These are phyloP conservation scores for Chroicocephalus ridibundus DNA, from an alignment of 2,113 vertebrate genomes.

Conservation along the genomic window DNA sequence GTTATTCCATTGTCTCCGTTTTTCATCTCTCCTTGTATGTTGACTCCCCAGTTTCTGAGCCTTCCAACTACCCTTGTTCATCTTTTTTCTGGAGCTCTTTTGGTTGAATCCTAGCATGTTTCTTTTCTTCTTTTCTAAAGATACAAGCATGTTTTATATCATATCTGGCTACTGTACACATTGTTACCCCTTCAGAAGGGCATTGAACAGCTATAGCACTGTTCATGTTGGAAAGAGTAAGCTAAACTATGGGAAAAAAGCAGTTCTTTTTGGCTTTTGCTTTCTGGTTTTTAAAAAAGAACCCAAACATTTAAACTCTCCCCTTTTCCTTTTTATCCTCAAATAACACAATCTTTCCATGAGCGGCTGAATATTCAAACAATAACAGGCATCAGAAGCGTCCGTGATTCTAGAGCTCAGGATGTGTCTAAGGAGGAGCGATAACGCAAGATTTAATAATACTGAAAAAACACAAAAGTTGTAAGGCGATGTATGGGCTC, in stretches of 20 bases:
- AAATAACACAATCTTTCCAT: not conserved
- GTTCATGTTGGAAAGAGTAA: not conserved
- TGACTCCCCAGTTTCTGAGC: constrained; percentile 63
- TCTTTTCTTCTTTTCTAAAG: constrained; percentile 70
- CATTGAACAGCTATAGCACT: constrained; percentile 32
- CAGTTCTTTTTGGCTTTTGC: constrained; percentile 39
- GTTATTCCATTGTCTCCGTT: constrained; percentile 59
- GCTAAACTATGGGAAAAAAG: constrained; percentile 53
- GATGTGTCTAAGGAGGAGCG: not conserved
- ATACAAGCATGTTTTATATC: constrained; percentile 62
- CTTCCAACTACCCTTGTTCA: constrained; percentile 46
- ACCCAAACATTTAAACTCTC: constrained; percentile 69
- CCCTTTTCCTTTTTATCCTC: constrained; percentile 47
- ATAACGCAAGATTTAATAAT: not conserved
- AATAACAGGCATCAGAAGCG: not conserved
- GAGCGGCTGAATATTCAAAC: constrained; percentile 59
- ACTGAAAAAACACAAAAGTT: not conserved
- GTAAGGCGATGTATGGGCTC: not conserved
- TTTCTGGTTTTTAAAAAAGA: constrained; percentile 48
- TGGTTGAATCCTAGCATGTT: constrained; percentile 58
- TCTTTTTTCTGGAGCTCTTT: constrained; percentile 59
- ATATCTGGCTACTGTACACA: constrained; percentile 52
- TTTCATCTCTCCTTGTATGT: constrained; percentile 59
- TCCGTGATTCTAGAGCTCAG: not conserved
- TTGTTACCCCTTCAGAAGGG: constrained; percentile 60